Base-by-base conservation (phyloP, 2,797 vertebrate genomes). In the Scolopax bukidnonensis region DNA sequence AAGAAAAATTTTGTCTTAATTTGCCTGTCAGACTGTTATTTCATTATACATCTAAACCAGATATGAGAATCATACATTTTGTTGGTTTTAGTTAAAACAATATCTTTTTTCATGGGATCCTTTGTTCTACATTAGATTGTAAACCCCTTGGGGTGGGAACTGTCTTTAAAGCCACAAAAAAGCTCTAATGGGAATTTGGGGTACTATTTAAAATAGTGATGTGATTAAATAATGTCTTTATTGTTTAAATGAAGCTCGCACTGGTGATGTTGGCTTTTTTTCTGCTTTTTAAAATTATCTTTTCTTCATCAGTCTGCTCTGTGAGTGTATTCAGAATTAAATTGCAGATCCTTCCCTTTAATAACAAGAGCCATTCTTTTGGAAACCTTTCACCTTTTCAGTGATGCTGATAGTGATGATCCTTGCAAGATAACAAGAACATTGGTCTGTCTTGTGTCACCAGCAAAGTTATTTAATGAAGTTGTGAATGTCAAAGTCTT, bases 381-480 rank as follows among this genome's bases (percentile, higher is more conserved):
- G 32, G 63, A 87, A 91, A 64, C 25, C 25, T 47, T 86, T 64
- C 56, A 71, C 1, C 2, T 16, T 84, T 87, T 71, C 63, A 54
- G 50, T 64, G 82, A 43, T 91, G 56, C 43, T 77, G 51, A 60
- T 83, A 83, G 68, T 41, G 36, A 45, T 13, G 57, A 45, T 91
- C 25, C 40, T 95, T 83, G 20, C 32, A 61, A 45, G 45, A 84
- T 93, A 83, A 78, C 53, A 68, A 68, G 60, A 81, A 57, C 25
- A 54, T 45, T 61, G 45, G 61, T 61, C 50, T 86, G 65, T 47
- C 76, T 73, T 57, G 20, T 95, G 76, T 93, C 85, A 61, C 3
- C 0, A 3, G 12, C 38, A 40, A 83, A 91, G 60, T 86, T 95
- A 75, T 88, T 94, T 91, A 90, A 96, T 95, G 91, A 95, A 96